A percentile compares a stretch with the other conserved stretches of the same genome.
These are phyloP conservation scores for Tursiops truncatus DNA, from an alignment of 2,113 vertebrate species.

Conservation along the genomic window DNA sequence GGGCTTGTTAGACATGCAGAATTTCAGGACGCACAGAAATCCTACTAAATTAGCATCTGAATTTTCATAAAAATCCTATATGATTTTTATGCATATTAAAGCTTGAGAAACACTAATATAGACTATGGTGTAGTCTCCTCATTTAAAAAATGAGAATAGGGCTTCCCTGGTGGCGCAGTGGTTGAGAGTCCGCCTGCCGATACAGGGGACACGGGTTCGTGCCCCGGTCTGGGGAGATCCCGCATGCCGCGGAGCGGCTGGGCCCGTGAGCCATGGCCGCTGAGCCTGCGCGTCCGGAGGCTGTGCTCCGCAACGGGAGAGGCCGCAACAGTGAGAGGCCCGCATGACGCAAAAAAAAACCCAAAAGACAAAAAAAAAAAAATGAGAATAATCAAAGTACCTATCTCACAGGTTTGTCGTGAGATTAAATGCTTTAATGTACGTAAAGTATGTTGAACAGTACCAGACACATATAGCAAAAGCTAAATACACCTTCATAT, in stretches of 20 bases:
- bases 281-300: no score
- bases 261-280: no score
- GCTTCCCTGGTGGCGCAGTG: no score
- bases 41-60: background rate
- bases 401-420: background rate
- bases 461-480: background rate
- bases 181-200: no score
- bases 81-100: background rate
- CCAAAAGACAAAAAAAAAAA: background rate
- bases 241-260: no score
- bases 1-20: background rate
- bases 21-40: background rate
- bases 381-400: background rate
- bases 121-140: background rate
- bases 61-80: background rate
- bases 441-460: background rate
- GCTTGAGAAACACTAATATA: background rate
- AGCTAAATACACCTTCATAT: background rate
- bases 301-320: no score
- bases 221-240: no score
- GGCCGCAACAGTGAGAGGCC: no score
- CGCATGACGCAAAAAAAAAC: no score
- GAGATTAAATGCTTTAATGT: background rate
- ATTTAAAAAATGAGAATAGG: background rate
- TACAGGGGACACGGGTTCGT: no score